Percentiles rank a stretch among this genome's conserved stretches.
Evolutionary conservation across 2,113 vertebrate genomes (phyloP).

Genomic region (Phocoena sinus): DNA sequence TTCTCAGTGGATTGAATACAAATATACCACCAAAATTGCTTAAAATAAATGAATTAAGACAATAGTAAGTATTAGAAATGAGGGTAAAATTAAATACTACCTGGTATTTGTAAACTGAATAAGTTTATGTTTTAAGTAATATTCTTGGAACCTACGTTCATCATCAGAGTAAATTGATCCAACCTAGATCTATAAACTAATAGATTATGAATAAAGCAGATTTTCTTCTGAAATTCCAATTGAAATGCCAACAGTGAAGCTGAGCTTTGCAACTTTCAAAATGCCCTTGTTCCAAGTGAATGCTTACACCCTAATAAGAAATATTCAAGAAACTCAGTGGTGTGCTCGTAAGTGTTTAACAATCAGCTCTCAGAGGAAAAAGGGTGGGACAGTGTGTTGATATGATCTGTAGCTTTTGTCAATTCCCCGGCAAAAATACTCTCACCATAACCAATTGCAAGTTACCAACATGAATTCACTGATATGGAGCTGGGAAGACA

Average conservation of each 20-base stretch:
- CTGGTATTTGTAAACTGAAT: not conserved
- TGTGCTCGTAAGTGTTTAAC: not conserved
- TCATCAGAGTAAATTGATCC: not conserved
- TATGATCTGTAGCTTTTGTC: not conserved
- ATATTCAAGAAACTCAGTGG: not conserved
- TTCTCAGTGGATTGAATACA: not conserved
- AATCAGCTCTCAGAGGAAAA: not conserved
- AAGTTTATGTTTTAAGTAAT: not conserved
- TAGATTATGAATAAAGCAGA: conserved; percentile 22
- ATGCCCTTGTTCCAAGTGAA: conserved; percentile 46
- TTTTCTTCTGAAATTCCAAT: conserved; percentile 49
- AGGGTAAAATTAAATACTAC: not conserved
- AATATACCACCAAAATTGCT: not conserved
- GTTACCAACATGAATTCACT: not conserved
- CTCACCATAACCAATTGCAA: not conserved
- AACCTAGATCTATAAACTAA: not conserved
- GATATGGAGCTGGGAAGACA: not conserved
- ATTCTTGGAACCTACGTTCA: not conserved
- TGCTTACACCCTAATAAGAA: conserved; percentile 44
- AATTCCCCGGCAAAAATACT: not conserved
- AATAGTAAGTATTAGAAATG: not conserved
- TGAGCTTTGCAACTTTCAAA: conserved; percentile 52
- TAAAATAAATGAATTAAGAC: not conserved
- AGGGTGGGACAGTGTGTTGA: accelerated
- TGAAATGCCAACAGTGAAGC: conserved; percentile 58